Conservation (phyloP, 1,140 invertebrate genomes). For the Sminthurides bifidus region DNA sequence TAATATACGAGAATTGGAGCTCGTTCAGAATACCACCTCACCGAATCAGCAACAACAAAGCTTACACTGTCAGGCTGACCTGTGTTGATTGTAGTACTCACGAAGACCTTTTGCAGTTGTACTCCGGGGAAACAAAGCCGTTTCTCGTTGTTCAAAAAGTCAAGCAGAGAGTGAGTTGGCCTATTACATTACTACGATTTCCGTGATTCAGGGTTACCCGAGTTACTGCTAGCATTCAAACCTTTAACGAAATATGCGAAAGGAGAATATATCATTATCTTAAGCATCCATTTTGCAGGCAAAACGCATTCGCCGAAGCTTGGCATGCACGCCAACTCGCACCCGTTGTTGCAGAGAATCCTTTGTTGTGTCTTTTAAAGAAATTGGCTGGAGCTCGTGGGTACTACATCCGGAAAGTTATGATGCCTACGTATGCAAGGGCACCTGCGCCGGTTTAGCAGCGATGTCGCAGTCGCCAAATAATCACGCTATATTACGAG, state of each 20-base stretch:
- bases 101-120: background rate
- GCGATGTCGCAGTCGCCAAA: slow-evolving; percentile 14
- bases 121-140: slow-evolving; percentile 49
- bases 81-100: too few species aligned
- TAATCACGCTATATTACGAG: slow-evolving; percentile 40
- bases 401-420: slow-evolving; percentile 67
- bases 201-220: background rate
- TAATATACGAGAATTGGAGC: too few species aligned
- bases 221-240: background rate
- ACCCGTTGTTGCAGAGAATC: slow-evolving; percentile 67
- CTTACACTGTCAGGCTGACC: too few species aligned
- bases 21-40: too few species aligned
- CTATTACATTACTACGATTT: background rate
- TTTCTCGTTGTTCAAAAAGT: slow-evolving; percentile 56
- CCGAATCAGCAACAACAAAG: too few species aligned
- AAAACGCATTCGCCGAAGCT: slow-evolving; percentile 49
- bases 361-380: slow-evolving; percentile 64
- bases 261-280: slow-evolving; percentile 45
- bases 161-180: slow-evolving; percentile 42
- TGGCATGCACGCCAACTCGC: slow-evolving; percentile 54
- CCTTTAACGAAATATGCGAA: background rate
- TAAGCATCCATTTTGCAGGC: slow-evolving; percentile 48
- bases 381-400: slow-evolving; percentile 78
- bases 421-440: slow-evolving; percentile 65
- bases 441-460: slow-evolving; percentile 3